A percentile compares a stretch with the other conserved stretches of the same genome.
Evolutionary conservation across 2,113 vertebrate genomes (phyloP).

Genomic region (Sebastes schlegelii): DNA sequence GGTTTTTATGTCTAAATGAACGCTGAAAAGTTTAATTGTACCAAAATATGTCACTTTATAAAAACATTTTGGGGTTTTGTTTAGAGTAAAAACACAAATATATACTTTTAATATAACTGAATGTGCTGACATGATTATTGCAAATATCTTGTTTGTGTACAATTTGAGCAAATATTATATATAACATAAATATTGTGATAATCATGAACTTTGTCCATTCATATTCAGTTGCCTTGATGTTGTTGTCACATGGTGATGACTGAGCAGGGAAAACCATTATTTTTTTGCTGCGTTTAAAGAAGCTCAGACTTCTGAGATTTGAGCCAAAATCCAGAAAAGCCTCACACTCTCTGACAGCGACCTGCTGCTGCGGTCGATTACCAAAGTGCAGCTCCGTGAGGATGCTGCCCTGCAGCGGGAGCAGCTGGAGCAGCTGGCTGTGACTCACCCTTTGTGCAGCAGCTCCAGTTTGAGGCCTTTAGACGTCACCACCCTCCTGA

Average conservation of each 20-base stretch:
- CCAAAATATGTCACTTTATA: not conserved
- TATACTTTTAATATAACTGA: not conserved
- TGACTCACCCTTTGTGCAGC: constrained; percentile 95
- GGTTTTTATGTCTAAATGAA: not conserved
- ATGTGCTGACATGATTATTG: not conserved
- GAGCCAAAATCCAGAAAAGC: not conserved
- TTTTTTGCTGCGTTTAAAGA: not conserved
- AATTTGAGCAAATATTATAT: not conserved
- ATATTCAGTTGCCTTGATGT: not conserved
- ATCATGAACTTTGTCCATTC: not conserved
- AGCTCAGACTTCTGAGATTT: not conserved
- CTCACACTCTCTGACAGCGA: not conserved
- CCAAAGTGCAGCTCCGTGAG: not conserved
- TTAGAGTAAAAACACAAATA: not conserved
- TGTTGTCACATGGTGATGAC: not conserved
- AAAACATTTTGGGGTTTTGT: not conserved
- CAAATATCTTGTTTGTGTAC: not conserved
- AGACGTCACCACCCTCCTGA: constrained; percentile 89
- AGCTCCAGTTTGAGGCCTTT: constrained; percentile 97
- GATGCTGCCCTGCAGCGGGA: not conserved
- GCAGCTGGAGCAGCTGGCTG: not conserved
- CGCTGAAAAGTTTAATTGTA: not conserved
- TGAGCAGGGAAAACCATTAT: no score
- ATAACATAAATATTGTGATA: not conserved
- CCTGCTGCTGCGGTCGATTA: not conserved